Evolutionary conservation across 2,888 invertebrate genomes (phyloP), one percentile per base, ranked within the genome.

Genomic region (Latrodectus hesperus): DNA sequence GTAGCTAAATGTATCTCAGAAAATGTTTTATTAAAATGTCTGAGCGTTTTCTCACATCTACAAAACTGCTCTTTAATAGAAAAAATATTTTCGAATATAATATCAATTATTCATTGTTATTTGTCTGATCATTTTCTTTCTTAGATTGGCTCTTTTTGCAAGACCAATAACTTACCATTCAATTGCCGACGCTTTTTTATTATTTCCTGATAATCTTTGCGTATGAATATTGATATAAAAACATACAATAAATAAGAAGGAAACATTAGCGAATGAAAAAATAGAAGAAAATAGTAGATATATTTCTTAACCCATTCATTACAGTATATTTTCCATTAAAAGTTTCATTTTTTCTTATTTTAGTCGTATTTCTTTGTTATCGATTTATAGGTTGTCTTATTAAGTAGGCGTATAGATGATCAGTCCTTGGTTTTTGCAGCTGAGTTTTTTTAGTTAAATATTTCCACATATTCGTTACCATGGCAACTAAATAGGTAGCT

Each of bases 341-440:
- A 60, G 38, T 60, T 60, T 60, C 12, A n/a, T 60, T 60, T 60
- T 55, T n/a, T 16, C 11, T 55, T 9, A 52, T 67, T 52, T 22
- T 53, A 38, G 22, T 64, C 74, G 79, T 75, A 70, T 82, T 86
- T 86, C 74, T 80, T 80, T 86, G 75, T 49, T 80, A 86, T 86
- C 80, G 85, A 86, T 86, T 80, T 86, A 86, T 86, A 70, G 80
- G 38, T 53, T 71, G 53, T 74, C 75, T 78, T 85, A 79, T 85
- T 85, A 85, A 67, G 70, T 79, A 68, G 79, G 74, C 22, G 67
- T 72, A 52, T 51, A 51, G 8, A 9, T 16, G 51, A 55, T 80
- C 70, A 6, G n/a, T 38, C 38, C 55, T 49, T 71, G 53, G 70
- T 71, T 80, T 75, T 71, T 79, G 60, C 10, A 60, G 0, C 60